phyloP scores from a whole-genome alignment of 23 tunicate genomes.

The Aplidium turbinatum region DNA sequence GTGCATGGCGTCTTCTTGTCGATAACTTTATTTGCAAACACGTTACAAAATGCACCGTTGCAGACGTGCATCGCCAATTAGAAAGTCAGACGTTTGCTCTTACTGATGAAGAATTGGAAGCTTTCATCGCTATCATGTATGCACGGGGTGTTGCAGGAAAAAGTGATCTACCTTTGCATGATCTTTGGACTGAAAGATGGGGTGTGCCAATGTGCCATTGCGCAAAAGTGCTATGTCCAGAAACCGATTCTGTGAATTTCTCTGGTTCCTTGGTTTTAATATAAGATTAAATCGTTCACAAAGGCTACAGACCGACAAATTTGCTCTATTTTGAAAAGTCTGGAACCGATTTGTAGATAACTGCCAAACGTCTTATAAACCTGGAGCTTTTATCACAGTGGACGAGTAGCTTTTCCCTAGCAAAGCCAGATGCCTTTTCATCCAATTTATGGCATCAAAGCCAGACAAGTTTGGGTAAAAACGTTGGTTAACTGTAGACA shows the following conservation, averaged over 20 bases:
- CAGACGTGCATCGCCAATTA: constrained; percentile 27
- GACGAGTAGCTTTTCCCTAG: constrained; percentile 30
- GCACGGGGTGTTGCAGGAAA: constrained; percentile 29
- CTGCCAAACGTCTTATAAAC: constrained; percentile 29
- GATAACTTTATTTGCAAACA: constrained; percentile 34
- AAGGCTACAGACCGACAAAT: constrained; percentile 31
- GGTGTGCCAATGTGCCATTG: constrained; percentile 17
- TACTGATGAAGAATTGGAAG: constrained; percentile 22
- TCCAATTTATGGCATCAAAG: constrained; percentile 29
- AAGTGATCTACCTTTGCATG: constrained; percentile 28
- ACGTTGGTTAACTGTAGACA: constrained; percentile 29
- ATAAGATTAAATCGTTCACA: constrained; percentile 36
- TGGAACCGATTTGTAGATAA: constrained; percentile 22
- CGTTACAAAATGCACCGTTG: constrained; percentile 23
- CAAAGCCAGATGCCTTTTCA: constrained; percentile 30
- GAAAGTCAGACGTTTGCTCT: constrained; percentile 30
- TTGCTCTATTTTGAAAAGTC: constrained; percentile 23
- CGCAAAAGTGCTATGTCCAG: constrained; percentile 18
- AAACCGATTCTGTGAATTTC: constrained; percentile 33
- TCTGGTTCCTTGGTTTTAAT: constrained; percentile 28
- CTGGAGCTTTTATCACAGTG: constrained; percentile 32
- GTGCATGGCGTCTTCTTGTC: constrained; percentile 45
- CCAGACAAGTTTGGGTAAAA: constrained; percentile 20
- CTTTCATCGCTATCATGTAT: constrained; percentile 33
- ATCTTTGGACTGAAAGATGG: constrained; percentile 34